Conservation (phyloP, 2,113 vertebrate genomes). For the Gila orcuttii region DNA sequence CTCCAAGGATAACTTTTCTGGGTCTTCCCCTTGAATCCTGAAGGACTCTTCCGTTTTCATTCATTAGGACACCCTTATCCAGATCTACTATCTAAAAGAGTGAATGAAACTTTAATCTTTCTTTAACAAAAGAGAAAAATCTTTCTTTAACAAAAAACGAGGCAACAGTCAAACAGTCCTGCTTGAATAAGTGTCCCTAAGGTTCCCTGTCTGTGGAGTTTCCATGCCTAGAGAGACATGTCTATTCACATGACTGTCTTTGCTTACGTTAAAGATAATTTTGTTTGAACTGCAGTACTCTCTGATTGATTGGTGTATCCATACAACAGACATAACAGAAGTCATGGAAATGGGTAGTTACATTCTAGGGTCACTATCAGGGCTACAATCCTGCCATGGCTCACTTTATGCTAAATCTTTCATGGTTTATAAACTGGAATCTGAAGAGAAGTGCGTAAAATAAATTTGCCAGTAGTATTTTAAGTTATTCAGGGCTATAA, state of each 20-base stretch:
- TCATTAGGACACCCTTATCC: slow-evolving; percentile 89
- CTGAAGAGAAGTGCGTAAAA: background rate
- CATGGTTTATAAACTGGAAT: background rate
- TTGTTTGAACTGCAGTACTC: background rate
- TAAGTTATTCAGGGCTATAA: background rate
- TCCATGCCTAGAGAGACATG: slow-evolving; percentile 11
- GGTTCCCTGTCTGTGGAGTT: background rate
- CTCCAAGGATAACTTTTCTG: slow-evolving; percentile 90
- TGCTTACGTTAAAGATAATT: slow-evolving; percentile 34
- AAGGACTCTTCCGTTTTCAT: slow-evolving; percentile 88
- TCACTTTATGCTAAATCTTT: background rate
- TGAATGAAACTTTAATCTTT: slow-evolving; percentile 23
- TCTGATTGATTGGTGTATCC: background rate
- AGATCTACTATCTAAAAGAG: slow-evolving; percentile 87
- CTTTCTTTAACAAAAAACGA: background rate
- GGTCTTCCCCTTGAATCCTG: slow-evolving; percentile 93
- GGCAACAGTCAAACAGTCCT: slow-evolving; percentile 4
- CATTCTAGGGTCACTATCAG: background rate
- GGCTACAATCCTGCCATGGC: background rate
- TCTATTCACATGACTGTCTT: background rate
- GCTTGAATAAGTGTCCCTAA: background rate
- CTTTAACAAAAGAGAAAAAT: background rate
- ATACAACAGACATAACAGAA: background rate
- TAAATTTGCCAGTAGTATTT: background rate
- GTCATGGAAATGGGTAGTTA: background rate